Conservation (phyloP, 2,797 vertebrate species). For the Adrianichthys oophorus region DNA sequence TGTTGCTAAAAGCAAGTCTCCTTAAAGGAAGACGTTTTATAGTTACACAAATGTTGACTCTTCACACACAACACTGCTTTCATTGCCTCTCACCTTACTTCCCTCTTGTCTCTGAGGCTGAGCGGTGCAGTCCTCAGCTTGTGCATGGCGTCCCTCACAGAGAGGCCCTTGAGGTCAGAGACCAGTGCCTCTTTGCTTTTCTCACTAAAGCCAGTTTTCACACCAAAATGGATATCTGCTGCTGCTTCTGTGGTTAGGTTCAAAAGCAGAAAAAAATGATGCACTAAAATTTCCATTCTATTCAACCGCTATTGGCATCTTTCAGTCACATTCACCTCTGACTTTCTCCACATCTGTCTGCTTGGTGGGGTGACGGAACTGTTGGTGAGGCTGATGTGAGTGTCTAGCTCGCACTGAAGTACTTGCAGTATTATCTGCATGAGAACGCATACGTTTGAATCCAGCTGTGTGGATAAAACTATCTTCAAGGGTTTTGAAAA, state of each 20-base stretch:
- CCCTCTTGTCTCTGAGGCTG: constrained; percentile 77
- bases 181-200: constrained; percentile 66
- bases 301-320: background rate
- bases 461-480: background rate
- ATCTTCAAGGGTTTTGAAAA: background rate
- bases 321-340: constrained; percentile 53
- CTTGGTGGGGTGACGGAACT: constrained; percentile 47
- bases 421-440: constrained; percentile 63
- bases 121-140: constrained; percentile 76
- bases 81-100: constrained; percentile 69
- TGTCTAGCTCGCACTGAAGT: constrained; percentile 66
- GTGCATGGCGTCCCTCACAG: constrained; percentile 60
- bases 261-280: background rate
- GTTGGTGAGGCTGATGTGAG: constrained; percentile 41
- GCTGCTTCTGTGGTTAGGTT: background rate
- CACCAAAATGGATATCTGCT: background rate
- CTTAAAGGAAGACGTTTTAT: constrained; percentile 15
- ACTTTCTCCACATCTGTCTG: constrained; percentile 39
- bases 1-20: constrained; percentile 28
- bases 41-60: background rate
- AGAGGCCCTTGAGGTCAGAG: constrained; percentile 73
- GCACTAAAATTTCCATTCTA: background rate
- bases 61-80: background rate
- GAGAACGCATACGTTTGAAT: background rate
- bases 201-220: constrained; percentile 18